These are phyloP conservation scores for Crotalus horridus DNA, from an alignment of 2,113 vertebrate genomes.

Conservation along the genomic window DNA sequence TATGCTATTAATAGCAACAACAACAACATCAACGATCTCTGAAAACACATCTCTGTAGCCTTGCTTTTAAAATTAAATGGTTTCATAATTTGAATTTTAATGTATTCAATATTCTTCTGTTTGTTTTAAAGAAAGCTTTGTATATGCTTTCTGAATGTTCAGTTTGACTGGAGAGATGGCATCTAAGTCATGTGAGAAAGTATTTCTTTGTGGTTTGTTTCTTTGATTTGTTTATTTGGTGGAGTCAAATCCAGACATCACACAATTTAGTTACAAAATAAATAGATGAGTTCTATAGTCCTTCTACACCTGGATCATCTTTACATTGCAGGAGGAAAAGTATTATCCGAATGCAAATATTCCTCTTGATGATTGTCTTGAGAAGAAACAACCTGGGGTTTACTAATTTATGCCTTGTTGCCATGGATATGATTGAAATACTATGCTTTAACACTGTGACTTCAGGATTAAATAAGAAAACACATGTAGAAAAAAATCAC, in stretches of 20 bases:
- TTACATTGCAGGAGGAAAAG: not conserved
- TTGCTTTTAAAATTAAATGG: not conserved
- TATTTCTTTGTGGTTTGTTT: not conserved
- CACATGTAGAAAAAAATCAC: constrained; percentile 2
- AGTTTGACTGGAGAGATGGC: not conserved
- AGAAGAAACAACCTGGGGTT: constrained; percentile 19
- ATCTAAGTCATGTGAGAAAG: not conserved
- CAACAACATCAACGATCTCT: not conserved
- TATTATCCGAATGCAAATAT: not conserved
- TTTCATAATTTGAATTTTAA: not conserved
- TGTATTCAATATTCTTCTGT: not conserved
- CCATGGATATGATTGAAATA: constrained; percentile 31
- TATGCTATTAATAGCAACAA: not conserved
- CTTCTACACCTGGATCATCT: not conserved
- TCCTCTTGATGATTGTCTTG: not conserved
- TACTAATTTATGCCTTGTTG: constrained; percentile 18
- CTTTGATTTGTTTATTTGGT: not conserved
- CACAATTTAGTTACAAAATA: not conserved
- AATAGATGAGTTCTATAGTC: not conserved
- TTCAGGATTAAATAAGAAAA: constrained; percentile 11
- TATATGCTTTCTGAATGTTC: not conserved
- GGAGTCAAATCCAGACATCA: not conserved
- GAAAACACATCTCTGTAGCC: not conserved
- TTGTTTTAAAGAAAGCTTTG: not conserved
- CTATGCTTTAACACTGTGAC: constrained; percentile 22